Conservation (phyloP, 35 echinoderm and acorn worm genomes). For the Apostichopus japonicus region DNA sequence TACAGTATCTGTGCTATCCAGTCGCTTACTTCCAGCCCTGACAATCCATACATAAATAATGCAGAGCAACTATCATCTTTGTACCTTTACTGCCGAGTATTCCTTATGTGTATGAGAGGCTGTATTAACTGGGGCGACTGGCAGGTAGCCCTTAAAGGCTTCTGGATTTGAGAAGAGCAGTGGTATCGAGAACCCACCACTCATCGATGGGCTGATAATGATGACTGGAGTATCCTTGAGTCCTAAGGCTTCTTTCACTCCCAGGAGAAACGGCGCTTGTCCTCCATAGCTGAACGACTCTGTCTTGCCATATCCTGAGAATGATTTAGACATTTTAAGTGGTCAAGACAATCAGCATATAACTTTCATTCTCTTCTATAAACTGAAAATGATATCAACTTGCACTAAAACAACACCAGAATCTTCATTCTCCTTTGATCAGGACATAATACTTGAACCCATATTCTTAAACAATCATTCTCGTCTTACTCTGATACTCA, state of each 20-base stretch:
- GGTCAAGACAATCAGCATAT: too few species aligned
- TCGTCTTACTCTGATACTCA: too few species aligned
- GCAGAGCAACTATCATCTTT: too few species aligned
- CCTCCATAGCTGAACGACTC: not conserved
- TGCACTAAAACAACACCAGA: too few species aligned
- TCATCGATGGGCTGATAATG: slow-evolving; percentile 93
- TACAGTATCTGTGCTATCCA: too few species aligned
- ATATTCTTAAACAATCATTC: too few species aligned
- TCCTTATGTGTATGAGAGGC: slow-evolving; percentile 45
- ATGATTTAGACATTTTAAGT: not conserved
- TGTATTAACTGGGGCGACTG: slow-evolving; percentile 80
- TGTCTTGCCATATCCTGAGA: slow-evolving; percentile 67
- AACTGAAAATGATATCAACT: too few species aligned
- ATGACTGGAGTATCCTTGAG: slow-evolving; percentile 49
- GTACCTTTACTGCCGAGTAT: slow-evolving; percentile 69
- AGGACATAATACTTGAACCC: too few species aligned
- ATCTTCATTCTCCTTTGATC: too few species aligned
- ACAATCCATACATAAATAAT: too few species aligned
- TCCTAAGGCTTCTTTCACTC: slow-evolving; percentile 49
- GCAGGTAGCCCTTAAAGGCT: slow-evolving; percentile 73
- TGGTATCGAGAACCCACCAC: slow-evolving; percentile 69
- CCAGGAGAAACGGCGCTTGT: slow-evolving; percentile 36
- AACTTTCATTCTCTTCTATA: too few species aligned
- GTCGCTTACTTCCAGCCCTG: too few species aligned
- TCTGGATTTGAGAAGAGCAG: slow-evolving; percentile 68